These are phyloP conservation scores for Hippocampus kuda DNA, from an alignment of 2,797 vertebrate species.

Conservation along the genomic window DNA sequence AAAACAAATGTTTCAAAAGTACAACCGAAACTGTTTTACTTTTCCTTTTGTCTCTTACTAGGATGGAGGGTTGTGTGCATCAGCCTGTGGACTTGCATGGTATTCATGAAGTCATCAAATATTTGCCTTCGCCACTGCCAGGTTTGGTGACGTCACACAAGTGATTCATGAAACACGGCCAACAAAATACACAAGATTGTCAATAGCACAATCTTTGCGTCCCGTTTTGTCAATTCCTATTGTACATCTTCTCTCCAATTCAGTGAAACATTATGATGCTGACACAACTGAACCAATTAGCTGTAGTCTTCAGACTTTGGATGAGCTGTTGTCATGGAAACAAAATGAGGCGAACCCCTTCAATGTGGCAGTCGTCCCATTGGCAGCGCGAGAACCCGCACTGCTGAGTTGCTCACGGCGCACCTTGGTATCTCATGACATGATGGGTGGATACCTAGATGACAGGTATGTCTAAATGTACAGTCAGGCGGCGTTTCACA, in stretches of 20 bases:
- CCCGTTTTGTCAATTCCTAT: background rate
- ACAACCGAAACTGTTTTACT: background rate
- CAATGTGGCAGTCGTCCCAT: slow-evolving; percentile 64
- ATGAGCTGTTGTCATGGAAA: slow-evolving; percentile 79
- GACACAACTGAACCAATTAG: slow-evolving; percentile 80
- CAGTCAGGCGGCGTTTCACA: background rate
- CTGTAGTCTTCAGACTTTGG: slow-evolving; percentile 71
- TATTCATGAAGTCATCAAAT: slow-evolving; percentile 52
- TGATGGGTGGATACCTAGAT: slow-evolving; percentile 88
- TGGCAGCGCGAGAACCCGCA: slow-evolving; percentile 67
- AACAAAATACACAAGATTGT: background rate
- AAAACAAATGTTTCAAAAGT: no score
- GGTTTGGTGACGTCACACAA: slow-evolving; percentile 30
- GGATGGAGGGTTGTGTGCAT: slow-evolving; percentile 57
- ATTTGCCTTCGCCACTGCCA: slow-evolving; percentile 38
- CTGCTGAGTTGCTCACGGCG: slow-evolving; percentile 55
- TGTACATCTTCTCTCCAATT: slow-evolving; percentile 9
- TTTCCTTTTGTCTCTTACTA: slow-evolving; percentile 20
- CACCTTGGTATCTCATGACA: slow-evolving; percentile 88
- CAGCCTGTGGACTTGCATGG: slow-evolving; percentile 36
- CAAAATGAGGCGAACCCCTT: slow-evolving; percentile 66
- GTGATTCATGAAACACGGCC: background rate
- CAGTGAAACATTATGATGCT: slow-evolving; percentile 76
- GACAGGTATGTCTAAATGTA: slow-evolving; percentile 70
- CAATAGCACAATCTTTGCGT: background rate